Evolutionary conservation across 2,888 invertebrate species (phyloP).

Genomic region (Cephus nigrinus): DNA sequence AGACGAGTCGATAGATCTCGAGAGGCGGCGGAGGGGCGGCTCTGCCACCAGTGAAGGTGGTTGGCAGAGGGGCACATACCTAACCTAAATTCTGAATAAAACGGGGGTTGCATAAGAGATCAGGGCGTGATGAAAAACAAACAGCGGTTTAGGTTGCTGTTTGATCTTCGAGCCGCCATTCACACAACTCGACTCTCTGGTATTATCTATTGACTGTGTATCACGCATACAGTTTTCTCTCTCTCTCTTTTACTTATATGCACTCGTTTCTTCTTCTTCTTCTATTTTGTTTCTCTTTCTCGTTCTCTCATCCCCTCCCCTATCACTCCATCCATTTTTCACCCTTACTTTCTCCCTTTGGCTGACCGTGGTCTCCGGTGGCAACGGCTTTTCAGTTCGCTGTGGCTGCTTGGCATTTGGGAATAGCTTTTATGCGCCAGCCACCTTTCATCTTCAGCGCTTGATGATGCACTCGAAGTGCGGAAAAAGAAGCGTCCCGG

Average conservation of each 20-base stretch:
- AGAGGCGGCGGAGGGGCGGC: neutral
- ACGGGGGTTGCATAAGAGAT: conserved; percentile 64
- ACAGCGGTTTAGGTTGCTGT: conserved; percentile 66
- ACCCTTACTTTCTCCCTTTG: neutral
- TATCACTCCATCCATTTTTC: neutral
- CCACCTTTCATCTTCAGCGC: conserved; percentile 57
- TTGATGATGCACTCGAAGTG: conserved; percentile 54
- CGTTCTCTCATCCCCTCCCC: neutral
- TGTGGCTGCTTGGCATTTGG: conserved; percentile 53
- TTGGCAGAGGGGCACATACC: conserved; percentile 25
- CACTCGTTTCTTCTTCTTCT: neutral
- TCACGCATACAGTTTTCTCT: conserved; percentile 13
- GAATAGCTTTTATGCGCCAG: conserved; percentile 59
- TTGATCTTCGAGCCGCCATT: conserved; percentile 65
- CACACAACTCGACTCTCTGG: conserved; percentile 58
- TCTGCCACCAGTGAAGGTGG: neutral
- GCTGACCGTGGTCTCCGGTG: conserved; percentile 16
- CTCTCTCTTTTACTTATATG: neutral
- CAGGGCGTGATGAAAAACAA: conserved; percentile 66
- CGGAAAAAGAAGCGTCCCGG: conserved; percentile 35
- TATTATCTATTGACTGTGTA: conserved; percentile 63
- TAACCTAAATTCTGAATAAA: conserved; percentile 66
- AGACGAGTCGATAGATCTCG: conserved; percentile 32
- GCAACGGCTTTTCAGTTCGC: conserved; percentile 31
- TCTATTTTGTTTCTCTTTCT: neutral